Evolutionary conservation across 2,888 invertebrate genomes (phyloP).

Genomic region (Ceramica pisi): DNA sequence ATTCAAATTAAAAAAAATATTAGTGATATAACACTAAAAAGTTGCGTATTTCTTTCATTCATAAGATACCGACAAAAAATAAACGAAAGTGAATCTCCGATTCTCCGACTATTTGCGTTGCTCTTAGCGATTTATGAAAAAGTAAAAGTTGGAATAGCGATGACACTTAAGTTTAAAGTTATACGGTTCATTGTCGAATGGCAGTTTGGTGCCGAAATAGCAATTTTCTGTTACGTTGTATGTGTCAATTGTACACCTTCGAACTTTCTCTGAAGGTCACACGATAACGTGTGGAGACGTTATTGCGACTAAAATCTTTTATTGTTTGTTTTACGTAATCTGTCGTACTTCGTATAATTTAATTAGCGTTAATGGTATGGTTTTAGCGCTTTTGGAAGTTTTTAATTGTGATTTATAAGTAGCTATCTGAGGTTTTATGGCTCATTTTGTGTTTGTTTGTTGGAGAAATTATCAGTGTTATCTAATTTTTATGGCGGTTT

Average conservation of each 20-base stretch:
- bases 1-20: not conserved
- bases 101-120: slow-evolving; percentile 71
- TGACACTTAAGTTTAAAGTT: slow-evolving; percentile 61
- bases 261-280: slow-evolving; percentile 87
- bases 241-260: slow-evolving; percentile 74
- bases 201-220: slow-evolving; percentile 52
- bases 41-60: slow-evolving; percentile 34
- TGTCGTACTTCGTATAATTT: slow-evolving; percentile 27
- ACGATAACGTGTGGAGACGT: slow-evolving; percentile 66
- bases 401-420: slow-evolving; percentile 19
- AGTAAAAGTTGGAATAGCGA: slow-evolving; percentile 73
- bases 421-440: slow-evolving; percentile 1
- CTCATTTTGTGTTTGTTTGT: slow-evolving; percentile 10
- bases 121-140: slow-evolving; percentile 75
- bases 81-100: slow-evolving; percentile 80
- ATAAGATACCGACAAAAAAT: slow-evolving; percentile 42
- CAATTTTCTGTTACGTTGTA: slow-evolving; percentile 77
- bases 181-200: slow-evolving; percentile 72
- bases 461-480: slow-evolving; percentile 13
- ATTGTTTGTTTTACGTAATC: slow-evolving; percentile 56
- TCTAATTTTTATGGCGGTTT: not conserved
- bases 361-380: slow-evolving; percentile 35
- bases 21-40: not conserved
- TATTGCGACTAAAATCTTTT: slow-evolving; percentile 24
- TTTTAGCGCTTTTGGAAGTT: slow-evolving; percentile 18